Conservation (phyloP, 1,140 invertebrate species). For the Platyscapa corneri region DNA sequence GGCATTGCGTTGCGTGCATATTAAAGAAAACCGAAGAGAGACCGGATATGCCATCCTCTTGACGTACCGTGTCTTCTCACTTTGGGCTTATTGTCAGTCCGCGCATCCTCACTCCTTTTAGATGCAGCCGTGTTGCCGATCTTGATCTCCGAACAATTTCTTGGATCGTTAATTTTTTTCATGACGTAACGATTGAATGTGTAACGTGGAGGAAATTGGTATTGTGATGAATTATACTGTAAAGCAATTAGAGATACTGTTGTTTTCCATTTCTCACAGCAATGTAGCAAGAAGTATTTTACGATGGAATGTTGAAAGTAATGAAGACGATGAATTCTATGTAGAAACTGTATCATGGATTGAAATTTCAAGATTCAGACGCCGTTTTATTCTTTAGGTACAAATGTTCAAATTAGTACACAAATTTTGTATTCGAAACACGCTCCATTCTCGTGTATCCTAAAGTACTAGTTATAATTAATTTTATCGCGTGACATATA, state of each 20-base stretch:
- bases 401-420: constrained; percentile 2
- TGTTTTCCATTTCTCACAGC: too few species aligned
- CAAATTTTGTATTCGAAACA: constrained; percentile 1
- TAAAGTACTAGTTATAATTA: constrained; percentile 27
- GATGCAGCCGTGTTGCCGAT: background rate
- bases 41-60: constrained; percentile 49
- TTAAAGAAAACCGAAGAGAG: constrained; percentile 17
- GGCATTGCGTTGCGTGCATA: constrained; percentile 52
- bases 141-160: background rate
- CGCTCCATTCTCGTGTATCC: constrained; percentile 4
- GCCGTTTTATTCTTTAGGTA: background rate
- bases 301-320: too few species aligned
- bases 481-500: constrained; percentile 22
- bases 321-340: too few species aligned
- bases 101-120: background rate
- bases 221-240: too few species aligned
- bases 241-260: too few species aligned
- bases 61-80: constrained; percentile 39
- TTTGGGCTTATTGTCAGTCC: background rate
- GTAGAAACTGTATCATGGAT: background rate
- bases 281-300: too few species aligned
- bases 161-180: too few species aligned
- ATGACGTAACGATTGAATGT: too few species aligned
- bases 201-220: too few species aligned
- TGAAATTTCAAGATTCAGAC: background rate